Evolutionary conservation across 1,140 invertebrate genomes (phyloP).

Genomic region (Vanessa atalanta): DNA sequence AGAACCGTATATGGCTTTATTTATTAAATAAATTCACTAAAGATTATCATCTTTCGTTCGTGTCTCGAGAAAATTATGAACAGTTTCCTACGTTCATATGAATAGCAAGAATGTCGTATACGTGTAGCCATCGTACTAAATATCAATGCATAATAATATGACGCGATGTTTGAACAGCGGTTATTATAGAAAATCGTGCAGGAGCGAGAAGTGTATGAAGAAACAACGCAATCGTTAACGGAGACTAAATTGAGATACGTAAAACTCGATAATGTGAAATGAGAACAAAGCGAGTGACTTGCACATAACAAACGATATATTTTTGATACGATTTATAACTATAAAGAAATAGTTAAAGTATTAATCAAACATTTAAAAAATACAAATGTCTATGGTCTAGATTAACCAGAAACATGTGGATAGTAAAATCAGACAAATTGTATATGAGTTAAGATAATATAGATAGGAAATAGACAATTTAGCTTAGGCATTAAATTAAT

Average conservation of each 20-base stretch:
- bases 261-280: conserved; percentile 4
- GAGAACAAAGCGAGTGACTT: not conserved
- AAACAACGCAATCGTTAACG: conserved; percentile 5
- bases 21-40: no score
- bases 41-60: not conserved
- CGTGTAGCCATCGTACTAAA: conserved; percentile 2
- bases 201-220: conserved; percentile 5
- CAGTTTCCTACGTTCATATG: not conserved
- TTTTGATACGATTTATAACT: no score
- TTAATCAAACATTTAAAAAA: not conserved
- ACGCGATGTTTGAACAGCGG: conserved; percentile 9
- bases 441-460: not conserved
- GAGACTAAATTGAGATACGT: conserved; percentile 11
- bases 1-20: no score
- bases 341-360: not conserved
- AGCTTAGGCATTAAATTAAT: conserved; percentile 14
- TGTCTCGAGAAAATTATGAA: not conserved
- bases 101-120: not conserved
- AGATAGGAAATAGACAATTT: not conserved
- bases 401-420: no score
- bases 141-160: conserved; percentile 10
- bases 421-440: no score
- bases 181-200: conserved; percentile 12
- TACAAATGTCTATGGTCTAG: not conserved
- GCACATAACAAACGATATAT: not conserved